These are phyloP conservation scores for Molossus alvarezi DNA, from an alignment of 2,797 vertebrate genomes.

Conservation along the genomic window DNA sequence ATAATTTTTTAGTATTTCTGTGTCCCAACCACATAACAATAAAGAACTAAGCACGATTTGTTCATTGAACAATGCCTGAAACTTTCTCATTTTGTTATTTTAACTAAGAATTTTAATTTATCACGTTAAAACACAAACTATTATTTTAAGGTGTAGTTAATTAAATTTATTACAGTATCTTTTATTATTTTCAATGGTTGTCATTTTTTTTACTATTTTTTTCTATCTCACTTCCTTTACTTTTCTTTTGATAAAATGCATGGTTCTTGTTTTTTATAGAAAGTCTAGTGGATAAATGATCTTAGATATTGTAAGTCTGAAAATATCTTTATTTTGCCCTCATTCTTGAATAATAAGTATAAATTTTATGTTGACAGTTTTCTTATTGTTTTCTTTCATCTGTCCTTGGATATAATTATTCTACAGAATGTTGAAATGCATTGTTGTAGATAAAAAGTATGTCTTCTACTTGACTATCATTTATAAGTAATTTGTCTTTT, in stretches of 20 bases:
- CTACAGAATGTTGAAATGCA: constrained; percentile 1
- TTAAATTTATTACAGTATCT: not conserved
- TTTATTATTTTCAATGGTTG: not conserved
- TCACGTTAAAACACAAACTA: not conserved
- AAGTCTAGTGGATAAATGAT: not conserved
- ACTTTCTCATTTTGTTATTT: not conserved
- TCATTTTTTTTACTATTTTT: not conserved
- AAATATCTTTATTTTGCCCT: not conserved
- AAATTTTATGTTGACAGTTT: not conserved
- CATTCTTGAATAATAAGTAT: not conserved
- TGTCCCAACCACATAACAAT: not conserved
- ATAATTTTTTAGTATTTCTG: not conserved
- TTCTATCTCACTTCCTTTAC: not conserved
- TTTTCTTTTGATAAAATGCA: not conserved
- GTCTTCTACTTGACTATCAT: not conserved
- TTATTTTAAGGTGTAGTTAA: not conserved
- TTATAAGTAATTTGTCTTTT: not conserved
- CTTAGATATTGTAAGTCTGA: not conserved
- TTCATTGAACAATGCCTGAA: not conserved
- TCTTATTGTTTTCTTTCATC: not conserved
- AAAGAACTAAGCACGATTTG: not conserved
- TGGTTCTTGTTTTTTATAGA: not conserved
- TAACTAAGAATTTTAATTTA: not conserved
- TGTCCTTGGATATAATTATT: constrained; percentile 16
- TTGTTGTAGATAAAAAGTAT: not conserved